These are phyloP conservation scores for Chorisops tibialis DNA, from an alignment of 2,888 invertebrate species.

Conservation along the genomic window DNA sequence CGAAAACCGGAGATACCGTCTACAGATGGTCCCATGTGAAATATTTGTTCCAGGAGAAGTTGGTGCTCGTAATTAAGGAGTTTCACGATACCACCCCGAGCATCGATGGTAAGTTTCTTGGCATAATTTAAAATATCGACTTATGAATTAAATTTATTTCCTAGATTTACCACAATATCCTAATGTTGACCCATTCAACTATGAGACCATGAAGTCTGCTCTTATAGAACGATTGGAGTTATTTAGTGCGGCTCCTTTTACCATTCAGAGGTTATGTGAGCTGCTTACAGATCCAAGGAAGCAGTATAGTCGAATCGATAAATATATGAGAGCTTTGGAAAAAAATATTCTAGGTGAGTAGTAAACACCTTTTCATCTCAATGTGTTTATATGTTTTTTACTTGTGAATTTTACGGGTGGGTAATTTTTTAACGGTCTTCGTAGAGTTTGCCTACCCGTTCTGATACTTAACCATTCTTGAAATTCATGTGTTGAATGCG, in stretches of 20 bases:
- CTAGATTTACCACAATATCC: conserved; percentile 81
- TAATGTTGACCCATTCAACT: conserved; percentile 87
- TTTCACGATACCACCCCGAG: conserved; percentile 78
- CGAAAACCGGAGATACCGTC: conserved; percentile 90
- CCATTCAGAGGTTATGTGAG: conserved; percentile 93
- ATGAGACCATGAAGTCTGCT: conserved; percentile 81
- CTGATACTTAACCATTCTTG: too few species aligned
- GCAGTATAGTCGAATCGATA: conserved; percentile 93
- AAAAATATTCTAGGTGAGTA: conserved; percentile 73
- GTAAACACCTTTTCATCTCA: too few species aligned
- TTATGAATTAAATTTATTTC: conserved; percentile 7
- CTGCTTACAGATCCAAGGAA: conserved; percentile 84
- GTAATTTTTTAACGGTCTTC: too few species aligned
- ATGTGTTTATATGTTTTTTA: too few species aligned
- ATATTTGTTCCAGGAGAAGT: conserved; percentile 82
- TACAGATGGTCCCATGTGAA: conserved; percentile 89
- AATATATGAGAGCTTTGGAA: conserved; percentile 94
- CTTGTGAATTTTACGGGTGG: too few species aligned
- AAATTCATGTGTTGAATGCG: too few species aligned
- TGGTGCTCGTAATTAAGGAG: conserved; percentile 80
- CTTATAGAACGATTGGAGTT: conserved; percentile 77
- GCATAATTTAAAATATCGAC: neutral
- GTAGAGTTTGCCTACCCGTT: too few species aligned
- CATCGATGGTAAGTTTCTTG: conserved; percentile 46
- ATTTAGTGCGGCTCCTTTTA: conserved; percentile 89